Evolutionary conservation across 2,113 vertebrate species (phyloP).

Genomic region (Caranx ignobilis): DNA sequence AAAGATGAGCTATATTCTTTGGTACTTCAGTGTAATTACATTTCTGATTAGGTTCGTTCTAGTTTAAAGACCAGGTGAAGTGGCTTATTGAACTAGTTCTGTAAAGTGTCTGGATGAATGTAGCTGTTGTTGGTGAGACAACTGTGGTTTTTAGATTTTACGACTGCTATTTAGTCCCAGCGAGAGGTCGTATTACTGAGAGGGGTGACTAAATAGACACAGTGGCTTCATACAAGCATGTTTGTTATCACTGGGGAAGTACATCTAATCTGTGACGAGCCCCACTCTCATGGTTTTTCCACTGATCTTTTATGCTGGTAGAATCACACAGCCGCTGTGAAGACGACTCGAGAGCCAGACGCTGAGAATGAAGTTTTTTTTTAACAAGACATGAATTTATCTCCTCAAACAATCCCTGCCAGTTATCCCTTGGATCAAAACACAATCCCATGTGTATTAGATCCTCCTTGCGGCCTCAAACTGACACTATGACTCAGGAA

Average conservation of each 20-base stretch:
- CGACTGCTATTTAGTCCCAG: not conserved
- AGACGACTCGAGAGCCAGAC: not conserved
- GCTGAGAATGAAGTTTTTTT: constrained; percentile 2
- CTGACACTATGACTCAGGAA: not conserved
- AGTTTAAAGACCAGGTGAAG: constrained; percentile 45
- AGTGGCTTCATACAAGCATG: not conserved
- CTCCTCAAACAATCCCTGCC: not conserved
- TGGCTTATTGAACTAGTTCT: constrained; percentile 27
- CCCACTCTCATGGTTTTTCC: not conserved
- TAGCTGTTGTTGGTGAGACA: not conserved
- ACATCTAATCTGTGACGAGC: not conserved
- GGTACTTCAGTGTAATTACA: constrained; percentile 43
- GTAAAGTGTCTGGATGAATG: constrained; percentile 1
- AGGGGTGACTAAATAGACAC: not conserved
- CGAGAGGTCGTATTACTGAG: too few species aligned
- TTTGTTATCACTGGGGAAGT: not conserved
- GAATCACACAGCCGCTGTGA: not conserved
- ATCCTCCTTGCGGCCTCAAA: not conserved
- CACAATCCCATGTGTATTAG: not conserved
- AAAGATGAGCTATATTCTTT: constrained; percentile 37
- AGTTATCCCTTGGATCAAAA: not conserved
- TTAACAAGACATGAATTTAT: not conserved
- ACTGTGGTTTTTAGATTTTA: not conserved
- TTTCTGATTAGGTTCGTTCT: constrained; percentile 34
- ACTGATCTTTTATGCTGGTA: not conserved